These are phyloP conservation scores for Pipistrellus pipistrellus DNA, from an alignment of 2,797 vertebrate genomes.

Conservation along the genomic window DNA sequence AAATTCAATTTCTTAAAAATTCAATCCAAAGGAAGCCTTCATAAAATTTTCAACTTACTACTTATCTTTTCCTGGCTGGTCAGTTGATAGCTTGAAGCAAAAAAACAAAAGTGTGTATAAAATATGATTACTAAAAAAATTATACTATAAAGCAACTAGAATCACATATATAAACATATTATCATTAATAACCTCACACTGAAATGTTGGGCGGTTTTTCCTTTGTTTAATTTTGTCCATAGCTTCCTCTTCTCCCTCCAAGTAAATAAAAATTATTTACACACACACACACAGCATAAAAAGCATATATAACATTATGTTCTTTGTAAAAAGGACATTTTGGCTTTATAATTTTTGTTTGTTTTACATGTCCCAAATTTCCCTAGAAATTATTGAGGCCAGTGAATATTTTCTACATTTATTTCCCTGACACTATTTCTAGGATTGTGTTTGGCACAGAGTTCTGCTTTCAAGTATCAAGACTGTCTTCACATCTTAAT, in stretches of 20 bases:
- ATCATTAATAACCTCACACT: background rate
- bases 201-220: background rate
- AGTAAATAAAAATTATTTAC: background rate
- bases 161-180: background rate
- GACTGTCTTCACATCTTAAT: background rate
- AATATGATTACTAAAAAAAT: background rate
- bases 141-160: background rate
- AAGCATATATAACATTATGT: background rate
- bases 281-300: background rate
- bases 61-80: background rate
- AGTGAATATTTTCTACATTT: background rate
- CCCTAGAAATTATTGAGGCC: background rate
- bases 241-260: background rate
- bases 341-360: background rate
- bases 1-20: slow-evolving; percentile 37
- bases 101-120: background rate
- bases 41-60: slow-evolving; percentile 7
- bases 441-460: background rate
- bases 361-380: background rate
- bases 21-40: background rate
- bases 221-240: background rate
- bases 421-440: background rate
- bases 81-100: background rate
- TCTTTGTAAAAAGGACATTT: background rate
- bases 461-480: background rate